These are phyloP conservation scores for Stenodema calcarata DNA, from an alignment of 2,888 invertebrate species.

Conservation along the genomic window DNA sequence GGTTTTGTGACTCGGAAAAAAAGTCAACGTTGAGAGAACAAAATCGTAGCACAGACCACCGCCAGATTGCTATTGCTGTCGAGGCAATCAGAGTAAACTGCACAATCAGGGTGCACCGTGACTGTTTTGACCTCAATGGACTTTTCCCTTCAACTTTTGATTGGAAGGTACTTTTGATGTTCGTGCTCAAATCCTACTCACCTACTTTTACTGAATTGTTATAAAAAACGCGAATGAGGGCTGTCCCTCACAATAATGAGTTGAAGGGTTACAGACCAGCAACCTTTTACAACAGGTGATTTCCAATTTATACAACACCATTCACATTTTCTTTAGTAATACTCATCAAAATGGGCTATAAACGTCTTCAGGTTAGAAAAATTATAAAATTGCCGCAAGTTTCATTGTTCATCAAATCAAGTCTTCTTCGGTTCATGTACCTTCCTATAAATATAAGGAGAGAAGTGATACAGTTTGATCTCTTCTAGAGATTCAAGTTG, in stretches of 20 bases:
- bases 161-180: background rate
- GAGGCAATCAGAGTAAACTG: background rate
- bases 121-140: background rate
- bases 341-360: too few relatives aligned
- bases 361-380: too few relatives aligned
- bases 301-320: too few relatives aligned
- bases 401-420: too few relatives aligned
- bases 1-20: background rate
- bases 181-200: background rate
- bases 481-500: too few relatives aligned
- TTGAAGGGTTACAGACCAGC: background rate
- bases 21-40: background rate
- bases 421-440: too few relatives aligned
- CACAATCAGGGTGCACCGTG: background rate
- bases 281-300: too few relatives aligned
- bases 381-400: too few relatives aligned
- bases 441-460: too few relatives aligned
- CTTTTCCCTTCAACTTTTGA: background rate
- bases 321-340: too few relatives aligned
- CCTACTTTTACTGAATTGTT: background rate
- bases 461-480: too few relatives aligned
- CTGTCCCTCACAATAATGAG: background rate
- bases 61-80: background rate
- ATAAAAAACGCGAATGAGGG: background rate
- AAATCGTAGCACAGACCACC: background rate